Evolutionary conservation across 2,113 vertebrate species (phyloP).

Genomic region (Callionymus lyra): DNA sequence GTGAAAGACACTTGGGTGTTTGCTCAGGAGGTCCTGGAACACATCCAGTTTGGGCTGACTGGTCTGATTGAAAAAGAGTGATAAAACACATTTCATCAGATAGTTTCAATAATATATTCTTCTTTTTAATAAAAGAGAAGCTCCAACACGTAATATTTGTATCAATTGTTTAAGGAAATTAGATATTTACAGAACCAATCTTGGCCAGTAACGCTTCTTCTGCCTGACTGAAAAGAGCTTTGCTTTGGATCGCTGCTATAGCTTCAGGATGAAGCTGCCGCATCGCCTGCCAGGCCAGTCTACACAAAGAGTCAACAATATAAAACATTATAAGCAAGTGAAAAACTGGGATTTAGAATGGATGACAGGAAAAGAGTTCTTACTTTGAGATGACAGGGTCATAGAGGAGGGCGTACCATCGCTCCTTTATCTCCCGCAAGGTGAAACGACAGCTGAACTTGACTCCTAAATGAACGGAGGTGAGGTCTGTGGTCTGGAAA

Average conservation of each 20-base stretch:
- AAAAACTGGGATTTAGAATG: too few species aligned
- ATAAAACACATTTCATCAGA: too few species aligned
- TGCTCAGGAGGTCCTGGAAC: slow-evolving; percentile 87
- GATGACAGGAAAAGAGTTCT: too few species aligned
- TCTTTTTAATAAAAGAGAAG: too few species aligned
- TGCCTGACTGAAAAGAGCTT: slow-evolving; percentile 87
- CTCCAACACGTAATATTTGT: too few species aligned
- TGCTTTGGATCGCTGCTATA: slow-evolving; percentile 90
- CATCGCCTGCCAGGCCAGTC: slow-evolving; percentile 92
- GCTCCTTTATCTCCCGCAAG: slow-evolving; percentile 86
- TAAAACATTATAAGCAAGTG: too few species aligned
- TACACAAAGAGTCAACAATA: too few species aligned
- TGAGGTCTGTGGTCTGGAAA: slow-evolving; percentile 85
- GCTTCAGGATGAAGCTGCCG: slow-evolving; percentile 92
- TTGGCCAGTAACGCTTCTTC: slow-evolving; percentile 85
- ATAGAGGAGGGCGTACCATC: slow-evolving; percentile 92
- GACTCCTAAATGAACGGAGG: slow-evolving; percentile 85
- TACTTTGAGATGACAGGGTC: slow-evolving; percentile 96
- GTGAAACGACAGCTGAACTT: slow-evolving; percentile 97
- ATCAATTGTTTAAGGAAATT: neutral
- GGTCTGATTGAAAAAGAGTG: slow-evolving; percentile 61
- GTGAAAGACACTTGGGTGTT: slow-evolving; percentile 84
- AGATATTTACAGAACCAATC: slow-evolving; percentile 79
- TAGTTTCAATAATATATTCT: too few species aligned
- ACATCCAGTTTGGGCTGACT: slow-evolving; percentile 90